Evolutionary conservation across 2,113 vertebrate genomes (phyloP).

Genomic region (Protomyctophum bolini): DNA sequence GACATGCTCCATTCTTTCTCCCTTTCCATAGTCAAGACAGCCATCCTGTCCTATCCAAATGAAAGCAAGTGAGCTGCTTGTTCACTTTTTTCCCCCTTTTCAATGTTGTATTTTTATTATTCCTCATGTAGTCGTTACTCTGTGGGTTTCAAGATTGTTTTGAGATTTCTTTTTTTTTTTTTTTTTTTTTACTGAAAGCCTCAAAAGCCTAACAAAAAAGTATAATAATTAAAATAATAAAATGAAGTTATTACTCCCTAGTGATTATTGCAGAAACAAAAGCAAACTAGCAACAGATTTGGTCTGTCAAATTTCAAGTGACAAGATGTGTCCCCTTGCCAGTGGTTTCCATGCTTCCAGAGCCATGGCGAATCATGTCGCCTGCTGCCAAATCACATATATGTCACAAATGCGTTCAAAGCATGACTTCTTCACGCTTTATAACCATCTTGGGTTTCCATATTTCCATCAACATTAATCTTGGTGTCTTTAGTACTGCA

Average conservation of each 20-base stretch:
- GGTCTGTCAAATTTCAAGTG: conserved; percentile 14
- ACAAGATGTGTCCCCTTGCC: neutral
- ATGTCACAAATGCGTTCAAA: conserved; percentile 34
- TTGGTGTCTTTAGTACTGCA: no score
- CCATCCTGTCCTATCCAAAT: conserved; percentile 32
- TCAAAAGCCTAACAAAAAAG: conserved; percentile 10
- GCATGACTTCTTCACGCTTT: conserved; percentile 16
- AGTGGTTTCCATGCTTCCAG: conserved; percentile 11
- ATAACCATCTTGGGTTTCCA: conserved; percentile 10
- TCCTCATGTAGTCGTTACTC: conserved; percentile 28
- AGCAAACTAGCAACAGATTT: neutral
- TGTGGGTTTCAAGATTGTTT: conserved; percentile 40
- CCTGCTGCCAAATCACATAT: conserved; percentile 28
- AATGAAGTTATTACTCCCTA: conserved; percentile 25
- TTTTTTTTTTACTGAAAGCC: no score
- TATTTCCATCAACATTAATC: neutral
- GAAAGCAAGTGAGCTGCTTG: conserved; percentile 46
- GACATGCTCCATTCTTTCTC: conserved; percentile 52
- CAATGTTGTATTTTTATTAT: conserved; percentile 32
- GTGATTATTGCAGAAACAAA: conserved; percentile 17
- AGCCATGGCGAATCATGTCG: conserved; percentile 29
- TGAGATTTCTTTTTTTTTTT: conserved; percentile 13
- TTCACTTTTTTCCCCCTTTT: conserved; percentile 23
- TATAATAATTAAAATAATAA: conserved; percentile 4
- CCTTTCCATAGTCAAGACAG: conserved; percentile 32